Conservation (phyloP, 2,888 invertebrate species). For the Congeria kusceri region DNA sequence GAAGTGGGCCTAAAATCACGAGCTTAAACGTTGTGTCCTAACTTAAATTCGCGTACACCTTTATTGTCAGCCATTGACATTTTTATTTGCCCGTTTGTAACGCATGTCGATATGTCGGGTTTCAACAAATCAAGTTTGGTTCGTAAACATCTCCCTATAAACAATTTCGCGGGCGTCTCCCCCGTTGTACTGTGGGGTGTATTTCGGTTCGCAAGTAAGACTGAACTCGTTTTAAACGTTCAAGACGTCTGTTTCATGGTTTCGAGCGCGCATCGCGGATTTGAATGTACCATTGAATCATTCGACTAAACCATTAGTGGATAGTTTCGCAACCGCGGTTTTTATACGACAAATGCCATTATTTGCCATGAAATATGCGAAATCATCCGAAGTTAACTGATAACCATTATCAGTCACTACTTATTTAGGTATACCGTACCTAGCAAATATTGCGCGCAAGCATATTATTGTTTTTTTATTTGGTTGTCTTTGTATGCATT, state of each 20-base stretch:
- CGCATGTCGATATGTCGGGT: neutral
- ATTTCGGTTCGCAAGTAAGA: constrained; percentile 37
- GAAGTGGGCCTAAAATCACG: neutral
- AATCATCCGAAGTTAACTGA: constrained; percentile 46
- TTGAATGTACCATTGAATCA: constrained; percentile 62
- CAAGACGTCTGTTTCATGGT: neutral
- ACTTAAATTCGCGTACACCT: neutral
- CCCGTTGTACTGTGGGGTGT: constrained; percentile 42
- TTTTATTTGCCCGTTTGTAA: neutral
- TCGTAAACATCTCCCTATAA: constrained; percentile 45
- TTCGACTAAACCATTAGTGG: constrained; percentile 60
- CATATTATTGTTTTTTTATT: constrained; percentile 36
- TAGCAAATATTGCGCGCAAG: constrained; percentile 45
- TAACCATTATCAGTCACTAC: constrained; percentile 56
- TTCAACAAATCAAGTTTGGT: constrained; percentile 9
- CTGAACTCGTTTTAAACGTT: constrained; percentile 34
- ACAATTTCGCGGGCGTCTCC: constrained; percentile 51
- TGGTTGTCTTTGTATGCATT: constrained; percentile 50
- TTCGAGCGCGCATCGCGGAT: neutral
- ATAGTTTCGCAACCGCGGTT: constrained; percentile 49
- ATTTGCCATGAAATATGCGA: constrained; percentile 35
- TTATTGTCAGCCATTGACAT: neutral
- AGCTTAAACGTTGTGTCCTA: neutral
- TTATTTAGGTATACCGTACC: constrained; percentile 46
- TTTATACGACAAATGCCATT: constrained; percentile 58